Percentiles rank a stretch among this genome's conserved stretches.
Conservation (phyloP, 2,797 vertebrate genomes). For the Pangasius larnaudii region DNA sequence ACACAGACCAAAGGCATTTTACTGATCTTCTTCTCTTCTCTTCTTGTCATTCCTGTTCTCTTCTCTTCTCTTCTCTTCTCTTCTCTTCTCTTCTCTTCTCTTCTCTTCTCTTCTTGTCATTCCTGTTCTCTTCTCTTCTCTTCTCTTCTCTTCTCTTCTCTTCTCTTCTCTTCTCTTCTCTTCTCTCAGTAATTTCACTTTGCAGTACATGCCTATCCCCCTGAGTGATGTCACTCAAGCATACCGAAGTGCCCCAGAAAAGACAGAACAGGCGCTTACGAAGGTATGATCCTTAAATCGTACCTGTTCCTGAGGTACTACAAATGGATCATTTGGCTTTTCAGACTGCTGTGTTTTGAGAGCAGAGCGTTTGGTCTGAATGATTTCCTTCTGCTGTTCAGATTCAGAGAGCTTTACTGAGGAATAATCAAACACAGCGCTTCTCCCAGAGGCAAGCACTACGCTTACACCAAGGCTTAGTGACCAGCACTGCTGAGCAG, state of each 20-base stretch:
- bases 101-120: background rate
- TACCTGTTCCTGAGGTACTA: background rate
- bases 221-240: slow-evolving; percentile 88
- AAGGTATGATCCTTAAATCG: slow-evolving; percentile 73
- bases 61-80: background rate
- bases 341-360: slow-evolving; percentile 1
- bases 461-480: slow-evolving; percentile 88
- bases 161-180: background rate
- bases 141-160: slow-evolving; percentile 25
- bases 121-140: background rate
- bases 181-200: slow-evolving; percentile 84
- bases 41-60: slow-evolving; percentile 31
- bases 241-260: slow-evolving; percentile 85
- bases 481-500: slow-evolving; percentile 93
- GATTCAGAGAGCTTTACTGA: slow-evolving; percentile 89
- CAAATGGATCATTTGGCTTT: background rate
- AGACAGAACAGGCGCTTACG: slow-evolving; percentile 86
- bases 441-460: slow-evolving; percentile 91
- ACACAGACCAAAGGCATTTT: background rate
- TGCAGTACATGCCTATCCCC: slow-evolving; percentile 91
- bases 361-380: background rate
- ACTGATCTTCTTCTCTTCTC: background rate
- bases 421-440: slow-evolving; percentile 91
- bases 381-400: slow-evolving; percentile 61
- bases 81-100: slow-evolving; percentile 20